Conservation (phyloP, 2,113 vertebrate genomes). For the Monarcha castaneiventris region DNA sequence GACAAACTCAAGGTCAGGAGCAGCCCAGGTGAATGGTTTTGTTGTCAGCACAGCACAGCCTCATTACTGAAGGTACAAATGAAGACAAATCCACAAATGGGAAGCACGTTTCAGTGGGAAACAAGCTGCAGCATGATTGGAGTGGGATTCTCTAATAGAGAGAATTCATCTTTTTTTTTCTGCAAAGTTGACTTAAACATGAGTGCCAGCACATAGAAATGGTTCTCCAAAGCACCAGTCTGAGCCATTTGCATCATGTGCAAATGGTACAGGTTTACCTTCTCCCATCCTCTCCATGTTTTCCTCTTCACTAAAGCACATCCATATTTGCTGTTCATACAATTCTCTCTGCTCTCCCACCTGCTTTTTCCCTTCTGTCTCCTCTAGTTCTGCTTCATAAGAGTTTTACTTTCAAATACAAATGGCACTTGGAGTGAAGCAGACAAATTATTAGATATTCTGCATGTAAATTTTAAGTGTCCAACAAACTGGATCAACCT, state of each 20-base stretch:
- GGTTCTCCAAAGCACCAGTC: background rate
- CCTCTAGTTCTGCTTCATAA: background rate
- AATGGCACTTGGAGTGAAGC: background rate
- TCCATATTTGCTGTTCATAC: background rate
- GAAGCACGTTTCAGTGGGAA: background rate
- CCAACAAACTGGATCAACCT: background rate
- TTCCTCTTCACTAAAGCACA: background rate
- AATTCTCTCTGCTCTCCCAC: background rate
- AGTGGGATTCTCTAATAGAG: accelerated
- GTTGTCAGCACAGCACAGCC: background rate
- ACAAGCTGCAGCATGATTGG: accelerated
- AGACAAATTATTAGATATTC: background rate
- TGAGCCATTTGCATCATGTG: background rate
- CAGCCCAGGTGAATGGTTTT: background rate
- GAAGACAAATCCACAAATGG: background rate
- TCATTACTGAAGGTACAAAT: background rate
- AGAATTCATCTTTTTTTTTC: background rate
- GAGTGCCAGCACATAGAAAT: background rate
- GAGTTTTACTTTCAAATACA: background rate
- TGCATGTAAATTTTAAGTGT: background rate
- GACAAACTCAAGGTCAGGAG: background rate
- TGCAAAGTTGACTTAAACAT: background rate
- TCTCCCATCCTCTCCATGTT: background rate
- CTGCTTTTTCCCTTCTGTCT: background rate
- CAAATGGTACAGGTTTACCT: background rate